Evolutionary conservation across 2,888 invertebrate species (phyloP), one percentile per base, ranked within the genome.

Genomic region (Pandemis cinnamomeana): DNA sequence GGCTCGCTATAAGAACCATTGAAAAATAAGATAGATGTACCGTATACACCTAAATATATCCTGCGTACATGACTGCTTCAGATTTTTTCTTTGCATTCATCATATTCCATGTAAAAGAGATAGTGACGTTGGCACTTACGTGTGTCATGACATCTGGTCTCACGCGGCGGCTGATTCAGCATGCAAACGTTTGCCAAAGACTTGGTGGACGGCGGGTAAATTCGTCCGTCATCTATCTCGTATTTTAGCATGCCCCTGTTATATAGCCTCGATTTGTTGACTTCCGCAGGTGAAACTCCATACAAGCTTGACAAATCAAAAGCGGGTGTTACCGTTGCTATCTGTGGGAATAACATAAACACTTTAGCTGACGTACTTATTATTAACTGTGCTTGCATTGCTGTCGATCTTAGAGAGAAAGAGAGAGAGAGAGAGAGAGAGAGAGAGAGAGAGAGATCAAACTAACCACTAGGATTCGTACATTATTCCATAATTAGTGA

Each of bases 1-100:
- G 5, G 81, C 76, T 71, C 8, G 79, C 83, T 83, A 20, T 51
- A 70, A 73, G 7, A 36, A n/a, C 15, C 8, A 20, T 20, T 11
- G 20, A 55, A 8, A 8, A 6, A 53, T 53, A 5, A 53, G 7
- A n/a, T 15, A 15, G 3, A 8, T 44, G 44, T 8, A 46, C 20
- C 20, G 20, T 20, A 20, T 20, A 1, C 20, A 20, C 20, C 20
- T 20, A 20, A 20, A 20, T 20, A 20, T 20, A 20, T 20, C 20
- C 20, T 20, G 20, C 20, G 20, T 20, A 20, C 20, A 20, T 20
- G 20, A 20, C 20, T 20, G 20, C 20, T 20, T 20, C 20, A 20
- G 20, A 1, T 20, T 20, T 20, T 20, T 20, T 20, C 20, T 20
- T 20, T 20, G 20, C 20, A 20, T 20, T 20, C 20, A 20, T 20